Conservation (phyloP, 2,113 vertebrate genomes). For the Prinia subflava region DNA sequence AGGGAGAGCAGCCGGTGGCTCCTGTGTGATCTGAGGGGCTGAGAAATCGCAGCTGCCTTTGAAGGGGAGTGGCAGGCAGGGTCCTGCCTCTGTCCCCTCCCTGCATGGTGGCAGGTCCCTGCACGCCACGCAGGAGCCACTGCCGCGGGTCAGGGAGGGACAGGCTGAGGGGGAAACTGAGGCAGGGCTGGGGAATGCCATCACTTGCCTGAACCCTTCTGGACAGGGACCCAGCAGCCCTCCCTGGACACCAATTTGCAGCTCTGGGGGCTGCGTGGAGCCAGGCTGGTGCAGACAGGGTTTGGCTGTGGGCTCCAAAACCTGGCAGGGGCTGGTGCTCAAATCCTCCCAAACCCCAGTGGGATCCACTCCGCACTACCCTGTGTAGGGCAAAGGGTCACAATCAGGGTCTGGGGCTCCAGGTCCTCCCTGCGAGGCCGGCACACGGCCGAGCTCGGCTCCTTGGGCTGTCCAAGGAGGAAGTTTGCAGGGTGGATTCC, state of each 20-base stretch:
- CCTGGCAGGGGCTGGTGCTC: neutral
- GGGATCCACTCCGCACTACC: neutral
- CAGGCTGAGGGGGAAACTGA: slow-evolving; percentile 3
- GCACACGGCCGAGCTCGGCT: rapidly evolving
- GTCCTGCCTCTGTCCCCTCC: slow-evolving; percentile 18
- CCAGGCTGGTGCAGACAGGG: neutral
- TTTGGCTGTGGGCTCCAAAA: neutral
- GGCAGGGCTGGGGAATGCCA: neutral
- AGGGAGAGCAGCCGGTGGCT: rapidly evolving
- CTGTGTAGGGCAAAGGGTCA: no score
- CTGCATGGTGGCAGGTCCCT: slow-evolving; percentile 54
- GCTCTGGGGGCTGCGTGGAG: neutral
- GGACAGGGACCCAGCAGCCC: neutral
- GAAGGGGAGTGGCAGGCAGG: slow-evolving; percentile 47
- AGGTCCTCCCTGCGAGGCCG: rapidly evolving
- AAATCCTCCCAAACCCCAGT: neutral
- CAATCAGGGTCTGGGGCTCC: rapidly evolving
- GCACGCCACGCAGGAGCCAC: slow-evolving; percentile 27
- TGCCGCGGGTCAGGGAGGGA: neutral
- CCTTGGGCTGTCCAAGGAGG: neutral
- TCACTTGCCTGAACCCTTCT: neutral
- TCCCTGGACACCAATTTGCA: neutral
- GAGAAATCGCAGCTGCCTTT: neutral
- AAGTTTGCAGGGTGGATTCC: slow-evolving; percentile 58
- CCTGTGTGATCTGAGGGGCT: neutral